These are phyloP conservation scores for Pangasianodon gigas DNA, from an alignment of 2,113 vertebrate species.

Conservation along the genomic window DNA sequence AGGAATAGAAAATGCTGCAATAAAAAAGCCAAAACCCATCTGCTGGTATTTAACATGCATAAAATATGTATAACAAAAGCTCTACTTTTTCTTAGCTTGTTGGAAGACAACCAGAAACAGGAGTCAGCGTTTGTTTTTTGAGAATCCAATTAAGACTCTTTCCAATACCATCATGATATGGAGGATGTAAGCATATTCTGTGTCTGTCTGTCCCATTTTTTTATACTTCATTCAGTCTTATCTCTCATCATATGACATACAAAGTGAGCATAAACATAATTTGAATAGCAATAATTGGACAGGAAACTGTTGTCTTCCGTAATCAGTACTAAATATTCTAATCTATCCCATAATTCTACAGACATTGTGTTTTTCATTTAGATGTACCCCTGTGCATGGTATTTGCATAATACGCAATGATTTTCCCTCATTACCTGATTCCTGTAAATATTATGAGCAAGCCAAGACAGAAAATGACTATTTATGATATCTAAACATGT, in stretches of 20 bases:
- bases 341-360: conserved; percentile 28
- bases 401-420: neutral
- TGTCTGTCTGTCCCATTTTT: conserved; percentile 15
- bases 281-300: conserved; percentile 41
- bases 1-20: conserved; percentile 26
- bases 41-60: conserved; percentile 13
- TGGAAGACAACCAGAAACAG: conserved; percentile 4
- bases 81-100: conserved; percentile 6
- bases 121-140: neutral
- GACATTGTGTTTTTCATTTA: conserved; percentile 58
- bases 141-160: conserved; percentile 7
- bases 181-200: conserved; percentile 16
- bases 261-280: conserved; percentile 27
- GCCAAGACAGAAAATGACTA: neutral
- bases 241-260: conserved; percentile 16
- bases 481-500: neutral
- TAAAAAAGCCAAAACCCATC: conserved; percentile 14
- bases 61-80: neutral
- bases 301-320: conserved; percentile 36
- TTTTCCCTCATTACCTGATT: neutral
- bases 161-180: conserved; percentile 1
- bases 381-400: conserved; percentile 57
- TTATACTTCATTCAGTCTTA: conserved; percentile 1
- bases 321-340: conserved; percentile 29
- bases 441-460: neutral